phyloP scores from a whole-genome alignment of 2,113 vertebrate species.

The Reinhardtius hippoglossoides region DNA sequence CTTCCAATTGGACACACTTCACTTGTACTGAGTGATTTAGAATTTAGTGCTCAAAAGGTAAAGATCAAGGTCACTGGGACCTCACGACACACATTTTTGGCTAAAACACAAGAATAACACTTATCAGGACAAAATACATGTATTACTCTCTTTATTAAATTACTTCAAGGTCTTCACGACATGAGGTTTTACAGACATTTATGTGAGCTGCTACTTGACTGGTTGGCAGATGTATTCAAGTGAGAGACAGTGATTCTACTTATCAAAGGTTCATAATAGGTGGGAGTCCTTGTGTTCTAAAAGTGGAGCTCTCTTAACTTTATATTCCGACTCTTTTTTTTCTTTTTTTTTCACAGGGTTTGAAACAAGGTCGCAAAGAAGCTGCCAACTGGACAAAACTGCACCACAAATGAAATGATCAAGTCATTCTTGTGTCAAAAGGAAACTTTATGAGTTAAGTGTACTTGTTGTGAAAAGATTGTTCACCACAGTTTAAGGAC shows the following conservation, averaged over 20 bases:
- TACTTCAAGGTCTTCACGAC: neutral
- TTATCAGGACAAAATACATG: neutral
- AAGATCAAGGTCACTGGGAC: neutral
- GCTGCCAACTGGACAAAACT: slow-evolving; percentile 71
- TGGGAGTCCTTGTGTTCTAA: neutral
- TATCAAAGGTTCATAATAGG: slow-evolving; percentile 11
- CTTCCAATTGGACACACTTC: neutral
- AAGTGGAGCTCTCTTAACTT: neutral
- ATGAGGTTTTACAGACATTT: neutral
- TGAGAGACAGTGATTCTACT: neutral
- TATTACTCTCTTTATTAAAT: neutral
- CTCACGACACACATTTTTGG: neutral
- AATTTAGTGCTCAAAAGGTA: neutral
- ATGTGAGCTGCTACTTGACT: neutral
- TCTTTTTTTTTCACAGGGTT: slow-evolving; percentile 72
- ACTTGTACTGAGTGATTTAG: neutral
- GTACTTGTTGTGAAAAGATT: neutral
- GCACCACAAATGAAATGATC: slow-evolving; percentile 73
- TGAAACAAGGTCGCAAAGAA: slow-evolving; percentile 83
- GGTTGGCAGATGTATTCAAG: neutral
- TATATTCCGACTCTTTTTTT: neutral
- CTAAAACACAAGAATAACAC: neutral
- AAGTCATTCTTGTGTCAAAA: neutral
- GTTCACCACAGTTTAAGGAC: slow-evolving; percentile 16
- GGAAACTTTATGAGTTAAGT: slow-evolving; percentile 5